phyloP scores from a whole-genome alignment of 2,113 vertebrate genomes.

The Glaucomys volans region DNA sequence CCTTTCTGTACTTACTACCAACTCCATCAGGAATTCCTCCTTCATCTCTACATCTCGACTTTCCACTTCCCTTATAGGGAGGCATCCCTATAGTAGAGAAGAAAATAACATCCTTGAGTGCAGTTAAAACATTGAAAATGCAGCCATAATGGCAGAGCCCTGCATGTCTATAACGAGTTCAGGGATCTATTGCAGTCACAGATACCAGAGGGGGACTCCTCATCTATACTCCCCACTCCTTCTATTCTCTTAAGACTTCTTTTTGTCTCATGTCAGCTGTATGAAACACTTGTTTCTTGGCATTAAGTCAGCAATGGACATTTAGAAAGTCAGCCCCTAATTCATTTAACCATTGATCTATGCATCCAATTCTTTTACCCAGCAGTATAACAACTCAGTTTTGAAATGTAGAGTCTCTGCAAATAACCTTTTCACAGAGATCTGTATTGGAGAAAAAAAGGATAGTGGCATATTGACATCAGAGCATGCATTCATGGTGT shows the following conservation, averaged over 20 bases:
- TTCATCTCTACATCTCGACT: neutral
- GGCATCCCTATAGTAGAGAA: neutral
- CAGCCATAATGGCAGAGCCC: neutral
- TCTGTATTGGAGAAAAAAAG: neutral
- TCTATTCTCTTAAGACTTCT: neutral
- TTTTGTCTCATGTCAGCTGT: neutral
- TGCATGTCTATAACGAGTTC: neutral
- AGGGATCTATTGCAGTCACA: neutral
- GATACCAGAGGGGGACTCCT: neutral
- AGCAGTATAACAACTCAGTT: neutral
- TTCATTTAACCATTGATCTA: neutral
- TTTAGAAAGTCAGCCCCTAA: neutral
- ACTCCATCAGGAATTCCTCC: neutral
- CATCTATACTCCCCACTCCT: neutral
- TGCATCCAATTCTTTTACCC: neutral
- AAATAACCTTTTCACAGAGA: neutral
- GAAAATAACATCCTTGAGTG: neutral
- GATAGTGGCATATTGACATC: neutral
- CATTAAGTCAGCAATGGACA: slow-evolving; percentile 33
- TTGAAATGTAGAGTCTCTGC: neutral
- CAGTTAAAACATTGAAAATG: neutral
- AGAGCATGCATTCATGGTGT: slow-evolving; percentile 29
- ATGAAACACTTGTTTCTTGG: slow-evolving; percentile 49
- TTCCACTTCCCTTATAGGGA: neutral
- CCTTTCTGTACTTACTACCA: neutral